Evolutionary conservation across 2,113 vertebrate species (phyloP).

Genomic region (Corvus moneduloides): DNA sequence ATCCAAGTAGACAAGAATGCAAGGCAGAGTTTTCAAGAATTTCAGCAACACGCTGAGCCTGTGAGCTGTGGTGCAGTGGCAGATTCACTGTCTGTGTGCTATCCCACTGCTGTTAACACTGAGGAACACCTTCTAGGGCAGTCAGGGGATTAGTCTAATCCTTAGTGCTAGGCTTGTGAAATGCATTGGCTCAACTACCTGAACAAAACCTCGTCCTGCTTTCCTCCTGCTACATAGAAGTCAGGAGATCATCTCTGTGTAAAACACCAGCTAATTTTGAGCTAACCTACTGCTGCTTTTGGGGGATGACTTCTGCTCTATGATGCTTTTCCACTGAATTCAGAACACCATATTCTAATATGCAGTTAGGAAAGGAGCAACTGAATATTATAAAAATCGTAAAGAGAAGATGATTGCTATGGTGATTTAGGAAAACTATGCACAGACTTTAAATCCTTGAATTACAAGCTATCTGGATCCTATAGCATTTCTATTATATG

Average conservation of each 20-base stretch:
- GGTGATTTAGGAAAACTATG: not conserved
- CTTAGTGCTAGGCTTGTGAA: not conserved
- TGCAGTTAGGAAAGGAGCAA: not conserved
- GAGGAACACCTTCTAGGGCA: not conserved
- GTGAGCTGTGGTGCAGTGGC: not conserved
- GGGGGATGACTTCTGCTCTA: not conserved
- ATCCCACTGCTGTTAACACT: fast-evolving
- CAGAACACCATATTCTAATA: not conserved
- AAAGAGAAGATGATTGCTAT: not conserved
- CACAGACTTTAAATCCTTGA: not conserved
- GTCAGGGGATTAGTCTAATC: not conserved
- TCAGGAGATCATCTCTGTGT: not conserved
- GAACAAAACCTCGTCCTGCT: not conserved
- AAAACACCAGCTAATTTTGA: not conserved
- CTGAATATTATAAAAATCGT: not conserved
- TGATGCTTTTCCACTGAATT: not conserved
- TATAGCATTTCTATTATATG: not conserved
- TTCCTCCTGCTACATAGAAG: fast-evolving
- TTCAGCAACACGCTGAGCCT: not conserved
- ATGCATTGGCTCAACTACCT: not conserved
- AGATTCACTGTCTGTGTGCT: not conserved
- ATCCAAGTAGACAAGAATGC: not conserved
- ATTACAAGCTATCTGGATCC: not conserved
- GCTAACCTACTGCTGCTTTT: not conserved
- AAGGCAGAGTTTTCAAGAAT: not conserved